A percentile compares a stretch with the other conserved stretches of the same genome.
These are phyloP conservation scores for Xiphophorus hellerii DNA, from an alignment of 2,113 vertebrate species.

Conservation along the genomic window DNA sequence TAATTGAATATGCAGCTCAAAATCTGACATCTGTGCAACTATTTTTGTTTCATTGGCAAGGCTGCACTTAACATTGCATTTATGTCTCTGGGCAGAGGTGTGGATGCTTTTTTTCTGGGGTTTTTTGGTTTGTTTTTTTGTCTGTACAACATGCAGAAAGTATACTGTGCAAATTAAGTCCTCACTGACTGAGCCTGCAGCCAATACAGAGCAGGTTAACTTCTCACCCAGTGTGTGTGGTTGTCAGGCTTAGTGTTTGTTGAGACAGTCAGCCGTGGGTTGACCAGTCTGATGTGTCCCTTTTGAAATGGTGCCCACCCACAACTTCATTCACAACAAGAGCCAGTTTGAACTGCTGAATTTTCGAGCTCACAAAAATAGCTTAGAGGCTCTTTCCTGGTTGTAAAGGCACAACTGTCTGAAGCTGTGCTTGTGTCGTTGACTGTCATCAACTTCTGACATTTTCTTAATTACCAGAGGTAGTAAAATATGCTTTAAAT, in stretches of 20 bases:
- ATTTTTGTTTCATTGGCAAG: not conserved
- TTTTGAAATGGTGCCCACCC: too few species aligned
- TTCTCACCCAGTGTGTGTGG: too few species aligned
- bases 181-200: too few species aligned
- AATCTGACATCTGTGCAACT: not conserved
- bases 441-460: not conserved
- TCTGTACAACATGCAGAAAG: too few species aligned
- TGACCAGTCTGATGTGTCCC: too few species aligned
- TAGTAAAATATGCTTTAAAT: too few species aligned
- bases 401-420: not conserved
- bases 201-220: too few species aligned
- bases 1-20: not conserved
- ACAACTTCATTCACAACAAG: not conserved
- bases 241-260: too few species aligned
- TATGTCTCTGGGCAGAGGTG: not conserved
- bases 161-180: too few species aligned
- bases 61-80: not conserved
- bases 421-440: not conserved
- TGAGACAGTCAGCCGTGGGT: too few species aligned
- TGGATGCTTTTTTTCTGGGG: not conserved
- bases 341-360: not conserved
- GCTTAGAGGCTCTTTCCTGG: not conserved
- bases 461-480: not conserved
- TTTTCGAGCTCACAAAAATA: not conserved
- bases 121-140: too few species aligned